Evolutionary conservation across 2,888 invertebrate genomes (phyloP).

Genomic region (Plutella xylostella): DNA sequence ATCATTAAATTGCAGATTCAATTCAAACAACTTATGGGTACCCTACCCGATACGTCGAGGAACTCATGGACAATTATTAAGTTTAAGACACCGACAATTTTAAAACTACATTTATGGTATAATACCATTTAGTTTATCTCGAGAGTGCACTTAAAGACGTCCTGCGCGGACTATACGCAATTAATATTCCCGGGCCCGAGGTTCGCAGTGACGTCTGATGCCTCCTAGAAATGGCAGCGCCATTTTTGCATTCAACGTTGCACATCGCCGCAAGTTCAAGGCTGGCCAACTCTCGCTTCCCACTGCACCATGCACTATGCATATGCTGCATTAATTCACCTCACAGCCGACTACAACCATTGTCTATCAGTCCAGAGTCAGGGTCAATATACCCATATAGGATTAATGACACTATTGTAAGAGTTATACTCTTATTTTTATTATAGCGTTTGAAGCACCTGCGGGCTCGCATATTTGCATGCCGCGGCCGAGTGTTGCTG

Average conservation of each 20-base stretch:
- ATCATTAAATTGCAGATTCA: no score
- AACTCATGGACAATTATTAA: no score
- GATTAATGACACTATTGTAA: constrained; percentile 49
- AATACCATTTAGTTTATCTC: constrained; percentile 16
- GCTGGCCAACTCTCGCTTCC: constrained; percentile 52
- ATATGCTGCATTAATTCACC: constrained; percentile 61
- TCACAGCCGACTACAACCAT: constrained; percentile 63
- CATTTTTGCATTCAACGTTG: constrained; percentile 42
- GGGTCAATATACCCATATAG: constrained; percentile 58
- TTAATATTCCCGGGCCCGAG: constrained; percentile 18
- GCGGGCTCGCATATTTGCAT: constrained; percentile 12
- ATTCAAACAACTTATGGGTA: no score
- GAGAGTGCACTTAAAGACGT: constrained; percentile 19
- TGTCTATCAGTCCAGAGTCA: constrained; percentile 57
- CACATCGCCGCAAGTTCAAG: constrained; percentile 50
- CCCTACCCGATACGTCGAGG: no score
- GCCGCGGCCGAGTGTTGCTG: not conserved
- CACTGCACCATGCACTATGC: constrained; percentile 43
- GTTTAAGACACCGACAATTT: no score
- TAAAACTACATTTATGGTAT: not conserved
- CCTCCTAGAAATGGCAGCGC: constrained; percentile 51
- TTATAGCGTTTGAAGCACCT: constrained; percentile 9
- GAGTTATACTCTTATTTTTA: constrained; percentile 12
- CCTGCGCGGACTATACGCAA: constrained; percentile 23
- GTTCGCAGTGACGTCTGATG: no score